A percentile compares a stretch with the other conserved stretches of the same genome.
These are phyloP conservation scores for Podarcis raffonei DNA, from an alignment of 2,113 vertebrate species.

Conservation along the genomic window DNA sequence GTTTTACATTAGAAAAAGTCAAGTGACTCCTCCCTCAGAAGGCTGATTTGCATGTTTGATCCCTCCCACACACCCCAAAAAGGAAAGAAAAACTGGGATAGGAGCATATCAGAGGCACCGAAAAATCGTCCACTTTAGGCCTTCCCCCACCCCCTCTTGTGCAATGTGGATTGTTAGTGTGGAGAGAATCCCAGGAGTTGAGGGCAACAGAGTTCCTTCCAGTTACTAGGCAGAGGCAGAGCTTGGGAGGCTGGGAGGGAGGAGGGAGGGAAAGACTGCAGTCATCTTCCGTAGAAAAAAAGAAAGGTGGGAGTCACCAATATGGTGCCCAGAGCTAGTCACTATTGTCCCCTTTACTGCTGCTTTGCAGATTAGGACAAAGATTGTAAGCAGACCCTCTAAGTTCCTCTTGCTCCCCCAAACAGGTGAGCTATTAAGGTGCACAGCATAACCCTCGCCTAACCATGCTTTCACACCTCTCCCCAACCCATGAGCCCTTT, in stretches of 20 bases:
- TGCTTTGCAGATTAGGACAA: neutral
- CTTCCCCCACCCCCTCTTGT: neutral
- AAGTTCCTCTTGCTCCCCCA: neutral
- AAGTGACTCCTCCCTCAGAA: constrained; percentile 59
- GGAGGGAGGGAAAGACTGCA: constrained; percentile 28
- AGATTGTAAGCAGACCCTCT: neutral
- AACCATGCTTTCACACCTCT: neutral
- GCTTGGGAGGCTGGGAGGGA: constrained; percentile 71
- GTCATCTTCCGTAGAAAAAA: constrained; percentile 4
- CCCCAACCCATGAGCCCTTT: constrained; percentile 2
- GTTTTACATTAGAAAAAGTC: constrained; percentile 73
- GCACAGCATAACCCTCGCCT: constrained; percentile 8
- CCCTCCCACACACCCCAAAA: constrained; percentile 5
- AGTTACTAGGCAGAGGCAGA: constrained; percentile 47
- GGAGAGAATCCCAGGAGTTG: neutral
- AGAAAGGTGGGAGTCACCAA: neutral
- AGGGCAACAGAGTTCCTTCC: constrained; percentile 30
- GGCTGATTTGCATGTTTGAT: constrained; percentile 36
- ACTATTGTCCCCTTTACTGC: neutral
- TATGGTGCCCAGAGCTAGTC: constrained; percentile 6
- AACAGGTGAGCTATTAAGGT: constrained; percentile 14
- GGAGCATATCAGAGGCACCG: constrained; percentile 44
- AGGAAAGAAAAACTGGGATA: constrained; percentile 25
- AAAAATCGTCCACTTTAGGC: constrained; percentile 19
- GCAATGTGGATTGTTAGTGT: constrained; percentile 14